phyloP scores from a whole-genome alignment of 2,113 vertebrate species.

The Panthera tigris region DNA sequence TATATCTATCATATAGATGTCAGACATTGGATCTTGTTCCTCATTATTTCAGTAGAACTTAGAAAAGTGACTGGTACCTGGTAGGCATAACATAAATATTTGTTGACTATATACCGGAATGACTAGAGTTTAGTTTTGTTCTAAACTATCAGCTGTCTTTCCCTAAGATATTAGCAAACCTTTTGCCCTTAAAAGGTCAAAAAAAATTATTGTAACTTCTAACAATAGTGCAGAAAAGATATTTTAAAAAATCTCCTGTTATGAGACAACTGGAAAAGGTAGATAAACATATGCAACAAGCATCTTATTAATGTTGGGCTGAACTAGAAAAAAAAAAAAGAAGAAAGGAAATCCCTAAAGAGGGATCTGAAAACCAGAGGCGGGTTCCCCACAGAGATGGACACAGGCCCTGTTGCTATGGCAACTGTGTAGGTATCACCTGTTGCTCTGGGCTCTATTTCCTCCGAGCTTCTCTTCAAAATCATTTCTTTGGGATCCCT shows the following conservation, averaged over 20 bases:
- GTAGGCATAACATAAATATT: background rate
- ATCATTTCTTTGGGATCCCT: background rate
- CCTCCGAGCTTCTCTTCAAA: background rate
- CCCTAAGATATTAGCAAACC: background rate
- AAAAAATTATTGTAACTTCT: background rate
- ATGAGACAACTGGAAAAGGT: background rate
- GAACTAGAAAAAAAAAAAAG: background rate
- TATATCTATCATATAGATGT: background rate
- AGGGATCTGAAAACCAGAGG: background rate
- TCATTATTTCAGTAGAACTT: background rate
- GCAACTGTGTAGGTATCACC: background rate
- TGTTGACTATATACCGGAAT: background rate
- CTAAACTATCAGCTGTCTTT: background rate
- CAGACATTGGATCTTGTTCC: background rate
- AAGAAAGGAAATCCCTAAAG: background rate
- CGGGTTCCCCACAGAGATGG: fast-evolving
- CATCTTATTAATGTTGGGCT: background rate
- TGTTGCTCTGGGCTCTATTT: background rate
- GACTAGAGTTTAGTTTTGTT: background rate
- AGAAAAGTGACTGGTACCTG: background rate
- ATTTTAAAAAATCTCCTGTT: background rate
- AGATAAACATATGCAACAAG: no score
- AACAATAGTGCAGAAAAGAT: background rate
- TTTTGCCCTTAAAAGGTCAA: background rate
- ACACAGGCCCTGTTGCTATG: background rate